These are phyloP conservation scores for Papilio protenor DNA, from an alignment of 2,888 invertebrate genomes.

Conservation along the genomic window DNA sequence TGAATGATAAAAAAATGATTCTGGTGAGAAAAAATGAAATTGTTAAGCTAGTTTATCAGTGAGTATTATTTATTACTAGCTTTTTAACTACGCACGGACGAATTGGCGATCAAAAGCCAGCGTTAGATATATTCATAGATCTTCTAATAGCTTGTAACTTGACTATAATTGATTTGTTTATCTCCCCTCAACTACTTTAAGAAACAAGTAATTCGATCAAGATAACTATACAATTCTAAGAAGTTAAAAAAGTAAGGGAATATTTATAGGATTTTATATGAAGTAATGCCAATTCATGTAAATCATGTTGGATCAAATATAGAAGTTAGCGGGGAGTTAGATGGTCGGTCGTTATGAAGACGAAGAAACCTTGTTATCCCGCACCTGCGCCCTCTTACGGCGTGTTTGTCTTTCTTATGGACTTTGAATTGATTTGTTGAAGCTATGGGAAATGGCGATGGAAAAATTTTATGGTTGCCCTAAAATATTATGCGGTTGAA, in stretches of 20 bases:
- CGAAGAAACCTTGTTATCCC: constrained; percentile 29
- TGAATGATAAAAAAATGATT: too few relatives aligned
- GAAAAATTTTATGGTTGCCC: neutral
- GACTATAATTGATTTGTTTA: neutral
- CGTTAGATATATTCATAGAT: too few relatives aligned
- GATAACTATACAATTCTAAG: neutral
- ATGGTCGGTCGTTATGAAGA: constrained; percentile 18
- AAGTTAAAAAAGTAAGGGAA: neutral
- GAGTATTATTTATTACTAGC: too few relatives aligned
- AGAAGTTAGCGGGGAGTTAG: constrained; percentile 12
- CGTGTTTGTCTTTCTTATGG: constrained; percentile 27
- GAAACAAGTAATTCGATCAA: neutral
- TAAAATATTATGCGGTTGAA: neutral
- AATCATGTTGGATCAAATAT: constrained; percentile 29
- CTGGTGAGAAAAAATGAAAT: too few relatives aligned
- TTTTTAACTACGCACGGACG: too few relatives aligned
- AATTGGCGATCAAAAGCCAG: too few relatives aligned
- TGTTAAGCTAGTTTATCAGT: too few relatives aligned
- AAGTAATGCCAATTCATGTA: constrained; percentile 3
- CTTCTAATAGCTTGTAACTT: too few relatives aligned
- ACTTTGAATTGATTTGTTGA: constrained; percentile 22
- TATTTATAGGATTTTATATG: neutral
- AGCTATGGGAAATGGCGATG: neutral
- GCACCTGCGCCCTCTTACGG: constrained; percentile 30
- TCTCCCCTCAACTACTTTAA: neutral